Evolutionary conservation across 2,113 vertebrate genomes (phyloP), one percentile per base, ranked within the genome.

Genomic region (Anarrhichthys ocellatus): DNA sequence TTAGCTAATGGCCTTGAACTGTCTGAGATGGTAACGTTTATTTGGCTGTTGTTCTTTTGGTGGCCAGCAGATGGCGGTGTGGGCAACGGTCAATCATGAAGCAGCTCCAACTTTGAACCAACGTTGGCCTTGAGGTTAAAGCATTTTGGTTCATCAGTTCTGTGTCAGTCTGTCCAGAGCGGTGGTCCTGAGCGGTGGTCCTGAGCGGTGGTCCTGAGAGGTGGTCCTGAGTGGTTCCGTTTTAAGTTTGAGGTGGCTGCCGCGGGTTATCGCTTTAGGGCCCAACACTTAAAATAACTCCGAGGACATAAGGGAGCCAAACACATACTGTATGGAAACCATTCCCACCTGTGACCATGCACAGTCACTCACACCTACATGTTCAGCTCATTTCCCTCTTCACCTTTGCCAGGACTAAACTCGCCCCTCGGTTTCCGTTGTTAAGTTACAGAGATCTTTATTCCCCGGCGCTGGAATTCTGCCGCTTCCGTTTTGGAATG

Each of bases 61-160:
- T 42, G 27, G 10, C 92, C 95, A 94, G 85, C 87, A 95, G 95
- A 90, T 89, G 95, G 94, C 4, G 91, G 40, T 90, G 79, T 87
- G 73, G 61, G 18, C 63, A 78, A 61, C 69, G 69, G 29, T 15
- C 54, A 70, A 34, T 15, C 6, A 4, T 2, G 7, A 29, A 65
- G 68, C 11, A 3, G 34, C n/a, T 76, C 65, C 72, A 83, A 71
- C 82, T 84, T 77, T 92, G 86, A 88, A 89, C 89, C 70, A 36
- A 2, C 2, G 36, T 40, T 86, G 73, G 88, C 82, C 77, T 78
- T 38, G 9, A 70, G 69, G 17, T 59, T 61, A 17, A 80, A 73
- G 63, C 58, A 34, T 78, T 81, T n/a, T 44, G 50, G 50, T 71
- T 66, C 81, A 83, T 73, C 67, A 65, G 80, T 70, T 83, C 70